phyloP scores from a whole-genome alignment of 1,140 invertebrate genomes.

The Stegodyphus mimosarum region DNA sequence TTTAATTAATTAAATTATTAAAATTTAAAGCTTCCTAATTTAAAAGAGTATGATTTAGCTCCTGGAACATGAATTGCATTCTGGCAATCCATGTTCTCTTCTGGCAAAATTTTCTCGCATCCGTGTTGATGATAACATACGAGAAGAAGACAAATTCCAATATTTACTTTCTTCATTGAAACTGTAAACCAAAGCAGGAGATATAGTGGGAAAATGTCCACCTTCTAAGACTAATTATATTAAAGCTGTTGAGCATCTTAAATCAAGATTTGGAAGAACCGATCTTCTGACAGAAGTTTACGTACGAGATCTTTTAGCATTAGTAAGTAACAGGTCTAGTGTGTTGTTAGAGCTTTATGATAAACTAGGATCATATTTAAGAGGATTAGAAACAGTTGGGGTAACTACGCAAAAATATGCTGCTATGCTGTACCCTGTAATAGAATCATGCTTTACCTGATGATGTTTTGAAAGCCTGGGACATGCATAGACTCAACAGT shows the following conservation, averaged over 20 bases:
- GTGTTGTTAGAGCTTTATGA: background rate
- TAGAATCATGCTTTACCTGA: background rate
- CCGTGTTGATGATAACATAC: slow-evolving; percentile 12
- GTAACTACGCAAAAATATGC: background rate
- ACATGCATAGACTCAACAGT: background rate
- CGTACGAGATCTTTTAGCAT: background rate
- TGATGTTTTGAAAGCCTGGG: slow-evolving; percentile 4
- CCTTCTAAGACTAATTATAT: slow-evolving; percentile 32
- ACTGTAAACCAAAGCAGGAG: slow-evolving; percentile 4
- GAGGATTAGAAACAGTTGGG: background rate
- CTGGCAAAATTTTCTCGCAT: slow-evolving; percentile 23
- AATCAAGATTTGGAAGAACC: background rate
- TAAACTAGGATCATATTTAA: background rate
- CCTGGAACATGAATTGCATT: slow-evolving; percentile 27
- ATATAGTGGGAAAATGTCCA: slow-evolving; percentile 24
- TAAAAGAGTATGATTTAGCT: slow-evolving; percentile 25
- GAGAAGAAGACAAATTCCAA: slow-evolving; percentile 40
- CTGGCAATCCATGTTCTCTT: no score
- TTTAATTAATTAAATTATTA: no score
- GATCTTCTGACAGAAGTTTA: background rate
- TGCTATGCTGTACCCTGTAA: background rate
- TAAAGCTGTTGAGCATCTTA: background rate
- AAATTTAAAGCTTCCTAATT: slow-evolving; percentile 31
- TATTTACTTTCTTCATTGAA: slow-evolving; percentile 23
- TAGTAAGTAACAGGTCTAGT: background rate